Base-by-base conservation (phyloP, 23 tunicate species). In the Ciona savignyi region DNA sequence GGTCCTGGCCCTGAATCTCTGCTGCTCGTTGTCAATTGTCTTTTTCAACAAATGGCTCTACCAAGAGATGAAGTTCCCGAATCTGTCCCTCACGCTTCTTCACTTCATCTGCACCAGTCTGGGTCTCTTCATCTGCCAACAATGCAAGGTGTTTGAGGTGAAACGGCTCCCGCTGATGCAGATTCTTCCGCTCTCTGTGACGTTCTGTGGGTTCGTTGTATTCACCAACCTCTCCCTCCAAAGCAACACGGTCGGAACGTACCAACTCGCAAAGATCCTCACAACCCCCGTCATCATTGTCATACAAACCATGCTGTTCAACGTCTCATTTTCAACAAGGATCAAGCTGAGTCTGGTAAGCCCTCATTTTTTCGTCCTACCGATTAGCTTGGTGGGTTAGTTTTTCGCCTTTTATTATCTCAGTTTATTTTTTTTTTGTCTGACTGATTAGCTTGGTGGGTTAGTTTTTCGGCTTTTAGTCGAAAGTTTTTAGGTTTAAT, bases 31-130 rank as follows among this genome's bases (percentile, higher is more conserved):
- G 3, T 78, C 82, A 34, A 88, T 93, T 66, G 98, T 93, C 26
- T 87, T 93, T 23, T 70, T 93, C 23, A 93, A 93, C 77, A 93
- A 93, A 82, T 92, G 98, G 98, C 77, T 92, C 9, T 92, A 85
- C 66, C 71, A 87, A 4, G 69, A 26, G 34, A 70, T 70, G 6
- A 77, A 80, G 23, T 92, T 92, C 68, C 98, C 98, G 1, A 85
- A 85, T 35, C 71, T 92, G 3, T 80, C 98, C 25, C 70, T 92
- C 3, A 92, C 98, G 27, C 81, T 87, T 72, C 81, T 92, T 32
- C 93, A 92, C 65, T 92, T 92, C 66, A n/a, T 84, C 22, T 76
- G 84, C 27, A 92, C 98, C 24, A 85, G 80, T 29, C 27, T 92
- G 33, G 98, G 98, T 0, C 80, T 92, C 48, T 68, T 85, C 65